Percentiles rank a stretch among this genome's conserved stretches.
Conservation (phyloP, 2,113 vertebrate genomes). For the Calidris pugnax region DNA sequence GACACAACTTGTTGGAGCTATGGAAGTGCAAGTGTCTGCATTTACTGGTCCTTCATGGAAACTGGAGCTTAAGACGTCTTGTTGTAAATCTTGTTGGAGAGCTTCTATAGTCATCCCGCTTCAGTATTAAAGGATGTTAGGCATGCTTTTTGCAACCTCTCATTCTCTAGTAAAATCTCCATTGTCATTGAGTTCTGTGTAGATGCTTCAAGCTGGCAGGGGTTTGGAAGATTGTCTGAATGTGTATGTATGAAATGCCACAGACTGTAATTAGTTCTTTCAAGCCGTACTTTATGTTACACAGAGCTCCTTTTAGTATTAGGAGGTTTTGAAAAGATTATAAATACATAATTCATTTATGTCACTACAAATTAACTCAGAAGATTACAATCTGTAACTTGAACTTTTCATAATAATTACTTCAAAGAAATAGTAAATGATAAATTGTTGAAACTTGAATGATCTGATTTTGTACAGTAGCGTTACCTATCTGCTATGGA, state of each 20-base stretch:
- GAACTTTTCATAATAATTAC: not conserved
- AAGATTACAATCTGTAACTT: not conserved
- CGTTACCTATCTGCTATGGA: not conserved
- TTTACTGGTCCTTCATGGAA: not conserved
- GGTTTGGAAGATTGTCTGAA: not conserved
- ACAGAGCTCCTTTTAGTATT: not conserved
- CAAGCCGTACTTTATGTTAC: not conserved
- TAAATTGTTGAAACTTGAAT: not conserved
- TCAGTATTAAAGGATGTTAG: not conserved
- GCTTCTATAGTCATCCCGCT: not conserved
- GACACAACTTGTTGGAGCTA: not conserved
- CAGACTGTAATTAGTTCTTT: not conserved
- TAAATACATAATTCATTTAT: not conserved
- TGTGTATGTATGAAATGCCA: not conserved
- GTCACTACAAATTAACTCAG: not conserved
- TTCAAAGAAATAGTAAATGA: not conserved
- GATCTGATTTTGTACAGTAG: not conserved
- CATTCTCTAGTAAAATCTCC: not conserved
- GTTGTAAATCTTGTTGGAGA: not conserved
- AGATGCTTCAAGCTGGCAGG: not conserved
- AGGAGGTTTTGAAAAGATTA: not conserved
- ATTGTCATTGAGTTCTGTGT: not conserved
- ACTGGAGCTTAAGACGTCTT: not conserved
- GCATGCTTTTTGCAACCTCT: not conserved
- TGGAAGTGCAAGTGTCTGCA: not conserved